Evolutionary conservation across 2,797 vertebrate species (phyloP).

Genomic region (Notolabrus celidotus): DNA sequence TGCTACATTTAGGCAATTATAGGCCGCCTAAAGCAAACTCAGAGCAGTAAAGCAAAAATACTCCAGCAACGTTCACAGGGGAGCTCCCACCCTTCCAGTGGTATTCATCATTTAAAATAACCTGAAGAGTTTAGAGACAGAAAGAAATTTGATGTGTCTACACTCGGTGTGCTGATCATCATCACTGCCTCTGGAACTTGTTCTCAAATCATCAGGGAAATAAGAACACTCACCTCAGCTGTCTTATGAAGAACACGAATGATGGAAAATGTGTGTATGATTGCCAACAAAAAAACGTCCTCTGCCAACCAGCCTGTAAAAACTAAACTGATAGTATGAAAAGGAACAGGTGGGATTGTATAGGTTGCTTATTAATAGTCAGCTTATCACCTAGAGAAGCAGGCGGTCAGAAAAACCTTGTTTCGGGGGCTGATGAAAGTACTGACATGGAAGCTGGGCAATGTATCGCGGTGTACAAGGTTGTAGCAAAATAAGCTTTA

Average conservation of each 20-base stretch:
- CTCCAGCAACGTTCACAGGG: conserved; percentile 39
- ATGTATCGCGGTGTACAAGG: too few relatives aligned
- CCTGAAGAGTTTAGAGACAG: conserved; percentile 37
- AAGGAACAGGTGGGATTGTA: too few relatives aligned
- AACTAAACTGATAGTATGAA: not conserved
- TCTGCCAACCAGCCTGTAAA: not conserved
- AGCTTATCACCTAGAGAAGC: too few relatives aligned
- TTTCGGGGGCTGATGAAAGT: too few relatives aligned
- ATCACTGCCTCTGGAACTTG: conserved; percentile 31
- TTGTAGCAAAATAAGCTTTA: too few relatives aligned
- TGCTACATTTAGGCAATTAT: conserved; percentile 35
- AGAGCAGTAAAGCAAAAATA: conserved; percentile 24
- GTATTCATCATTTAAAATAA: conserved; percentile 47
- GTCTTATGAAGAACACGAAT: conserved; percentile 34
- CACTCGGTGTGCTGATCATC: conserved; percentile 37
- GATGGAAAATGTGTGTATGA: conserved; percentile 18
- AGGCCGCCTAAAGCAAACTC: conserved; percentile 30
- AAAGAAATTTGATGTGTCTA: conserved; percentile 37
- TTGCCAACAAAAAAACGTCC: conserved; percentile 6
- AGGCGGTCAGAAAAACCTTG: too few relatives aligned
- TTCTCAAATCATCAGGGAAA: conserved; percentile 46
- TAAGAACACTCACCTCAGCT: conserved; percentile 31
- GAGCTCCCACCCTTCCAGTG: conserved; percentile 22
- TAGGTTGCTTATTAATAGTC: too few relatives aligned
- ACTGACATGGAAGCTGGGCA: too few relatives aligned